Evolutionary conservation across 2,888 invertebrate species (phyloP), one percentile per base, ranked within the genome.

Genomic region (Gandaritis pyraliata): DNA sequence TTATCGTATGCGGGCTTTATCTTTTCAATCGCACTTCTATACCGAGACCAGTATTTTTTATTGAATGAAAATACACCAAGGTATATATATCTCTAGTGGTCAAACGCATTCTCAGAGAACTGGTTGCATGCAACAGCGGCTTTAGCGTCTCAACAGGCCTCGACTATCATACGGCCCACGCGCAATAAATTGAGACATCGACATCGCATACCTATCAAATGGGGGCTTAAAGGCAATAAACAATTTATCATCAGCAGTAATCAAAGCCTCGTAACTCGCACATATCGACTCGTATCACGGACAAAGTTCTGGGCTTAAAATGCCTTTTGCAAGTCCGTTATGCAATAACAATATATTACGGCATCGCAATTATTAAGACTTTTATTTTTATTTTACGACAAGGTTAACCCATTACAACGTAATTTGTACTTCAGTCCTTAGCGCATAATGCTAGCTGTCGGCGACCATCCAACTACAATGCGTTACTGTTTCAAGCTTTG

Each of bases 161-260:
- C 60, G 16, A 11, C 39, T 63, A 66, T 67, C 65, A 61, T 57
- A 58, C 71, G 43, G 63, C 72, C 72, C 69, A 73, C 74, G 73
- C 75, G 68, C 70, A 62, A 68, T 74, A 72, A 73, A 78, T 76
- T 74, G 76, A 78, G 73, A 73, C 72, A 69, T 71, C 71, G 71
- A 73, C 72, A 69, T 71, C 71, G 71, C 69, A 69, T 66, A 67
- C 64, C 69, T 73, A 75, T 75, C 73, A 70, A 72, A 72, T 69
- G 64, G 65, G 66, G 63, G 68, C 64, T 67, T 68, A 53, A 64
- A 66, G 30, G 68, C 66, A 67, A 65, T 70, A 71, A 72, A 74
- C 65, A 61, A 72, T 75, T 74, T 74, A 73, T 75, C 75, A 70
- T 71, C 66, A 61, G 59, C 65, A 65, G 67, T 74, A 72, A 70